These are phyloP conservation scores for Mus minutoides DNA, from an alignment of 2,797 vertebrate genomes.

Conservation along the genomic window DNA sequence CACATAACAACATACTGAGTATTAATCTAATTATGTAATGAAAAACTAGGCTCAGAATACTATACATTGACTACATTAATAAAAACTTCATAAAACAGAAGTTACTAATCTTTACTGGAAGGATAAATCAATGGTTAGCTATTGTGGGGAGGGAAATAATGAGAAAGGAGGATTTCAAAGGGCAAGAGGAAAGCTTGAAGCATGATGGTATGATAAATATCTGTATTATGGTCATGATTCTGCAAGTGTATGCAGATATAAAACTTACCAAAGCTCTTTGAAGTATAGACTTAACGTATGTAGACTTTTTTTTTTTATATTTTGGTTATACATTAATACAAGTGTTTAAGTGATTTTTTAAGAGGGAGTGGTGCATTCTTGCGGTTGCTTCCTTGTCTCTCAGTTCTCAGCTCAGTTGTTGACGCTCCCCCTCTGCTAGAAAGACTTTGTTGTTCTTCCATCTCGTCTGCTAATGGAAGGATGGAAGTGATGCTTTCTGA, in stretches of 20 bases:
- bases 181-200: neutral
- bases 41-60: neutral
- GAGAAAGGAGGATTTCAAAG: neutral
- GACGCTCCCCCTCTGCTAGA: neutral
- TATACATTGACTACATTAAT: neutral
- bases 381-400: rapidly evolving
- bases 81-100: neutral
- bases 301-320: neutral
- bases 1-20: neutral
- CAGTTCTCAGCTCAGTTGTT: neutral
- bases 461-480: neutral
- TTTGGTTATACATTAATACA: neutral
- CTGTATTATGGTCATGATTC: neutral
- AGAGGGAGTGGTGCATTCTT: neutral
- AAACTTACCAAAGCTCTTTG: neutral
- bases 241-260: neutral
- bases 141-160: neutral
- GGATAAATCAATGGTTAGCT: neutral
- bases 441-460: neutral
- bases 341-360: neutral
- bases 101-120: neutral
- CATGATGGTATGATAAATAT: neutral
- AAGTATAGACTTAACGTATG: neutral
- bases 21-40: neutral
- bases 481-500: neutral